Conservation (phyloP, 2,797 vertebrate genomes). For the Myripristis murdjan region DNA sequence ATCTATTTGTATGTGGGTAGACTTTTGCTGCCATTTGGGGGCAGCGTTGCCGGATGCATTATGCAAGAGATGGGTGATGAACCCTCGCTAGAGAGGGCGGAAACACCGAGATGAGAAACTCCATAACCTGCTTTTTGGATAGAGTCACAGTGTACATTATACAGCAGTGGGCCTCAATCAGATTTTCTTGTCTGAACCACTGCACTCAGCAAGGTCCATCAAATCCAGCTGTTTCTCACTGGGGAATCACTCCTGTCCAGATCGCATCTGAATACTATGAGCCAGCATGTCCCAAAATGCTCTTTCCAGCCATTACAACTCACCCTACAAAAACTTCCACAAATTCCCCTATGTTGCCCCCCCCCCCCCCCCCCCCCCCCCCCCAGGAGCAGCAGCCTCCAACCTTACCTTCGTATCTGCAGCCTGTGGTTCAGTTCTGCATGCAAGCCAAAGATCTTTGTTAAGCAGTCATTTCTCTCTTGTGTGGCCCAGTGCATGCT, state of each 20-base stretch:
- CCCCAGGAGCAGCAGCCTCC: constrained; percentile 8
- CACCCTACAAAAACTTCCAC: constrained; percentile 42
- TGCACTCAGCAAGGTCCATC: constrained; percentile 28
- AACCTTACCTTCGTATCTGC: neutral
- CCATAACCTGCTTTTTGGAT: constrained; percentile 32
- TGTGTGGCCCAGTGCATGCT: too few relatives aligned
- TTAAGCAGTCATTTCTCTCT: too few relatives aligned
- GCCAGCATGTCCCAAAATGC: constrained; percentile 38
- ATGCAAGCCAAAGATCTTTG: too few relatives aligned
- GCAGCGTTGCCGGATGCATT: constrained; percentile 46
- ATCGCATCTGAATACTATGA: constrained; percentile 7
- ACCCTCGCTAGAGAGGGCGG: constrained; percentile 40
- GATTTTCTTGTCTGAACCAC: constrained; percentile 19
- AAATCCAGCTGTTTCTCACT: constrained; percentile 9
- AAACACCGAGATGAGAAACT: constrained; percentile 26
- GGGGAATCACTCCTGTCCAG: constrained; percentile 18
- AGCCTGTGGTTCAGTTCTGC: neutral
- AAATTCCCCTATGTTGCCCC: neutral
- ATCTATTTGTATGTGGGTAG: constrained; percentile 31
- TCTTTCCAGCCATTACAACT: constrained; percentile 16
- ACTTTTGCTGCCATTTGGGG: constrained; percentile 8
- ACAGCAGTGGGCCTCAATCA: constrained; percentile 13
- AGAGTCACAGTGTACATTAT: constrained; percentile 33
- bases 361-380: neutral
- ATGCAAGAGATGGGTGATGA: constrained; percentile 51